Conservation (phyloP, 2,888 invertebrate species). For the Drosophila anomalipes region DNA sequence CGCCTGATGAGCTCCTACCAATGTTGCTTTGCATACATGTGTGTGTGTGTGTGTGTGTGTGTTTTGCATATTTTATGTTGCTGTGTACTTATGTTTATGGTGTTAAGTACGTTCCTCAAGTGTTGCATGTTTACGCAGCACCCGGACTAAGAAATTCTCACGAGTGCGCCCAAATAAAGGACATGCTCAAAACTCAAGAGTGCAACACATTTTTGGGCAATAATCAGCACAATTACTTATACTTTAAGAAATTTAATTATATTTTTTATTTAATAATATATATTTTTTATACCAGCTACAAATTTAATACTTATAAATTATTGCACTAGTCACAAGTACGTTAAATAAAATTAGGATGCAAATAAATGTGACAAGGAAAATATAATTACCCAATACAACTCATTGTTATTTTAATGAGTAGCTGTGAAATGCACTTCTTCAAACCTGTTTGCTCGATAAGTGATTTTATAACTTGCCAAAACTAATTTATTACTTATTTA, state of each 20-base stretch:
- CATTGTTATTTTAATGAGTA: background rate
- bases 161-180: slow-evolving; percentile 15
- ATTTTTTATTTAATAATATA: no score
- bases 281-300: background rate
- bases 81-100: slow-evolving; percentile 39
- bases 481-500: background rate
- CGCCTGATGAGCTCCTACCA: slow-evolving; percentile 48
- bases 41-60: slow-evolving; percentile 20
- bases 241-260: background rate
- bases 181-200: slow-evolving; percentile 2
- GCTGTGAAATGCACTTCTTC: background rate
- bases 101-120: slow-evolving; percentile 70
- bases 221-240: slow-evolving; percentile 2
- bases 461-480: background rate
- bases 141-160: background rate
- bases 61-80: slow-evolving; percentile 26
- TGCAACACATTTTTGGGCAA: slow-evolving; percentile 2
- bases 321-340: background rate
- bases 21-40: slow-evolving; percentile 24
- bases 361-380: background rate
- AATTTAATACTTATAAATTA: background rate
- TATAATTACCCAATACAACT: background rate
- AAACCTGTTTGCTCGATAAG: background rate
- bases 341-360: no score
- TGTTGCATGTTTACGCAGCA: slow-evolving; percentile 44